Conservation (phyloP, 2,797 vertebrate species). For the Otolemur crassicaudatus region DNA sequence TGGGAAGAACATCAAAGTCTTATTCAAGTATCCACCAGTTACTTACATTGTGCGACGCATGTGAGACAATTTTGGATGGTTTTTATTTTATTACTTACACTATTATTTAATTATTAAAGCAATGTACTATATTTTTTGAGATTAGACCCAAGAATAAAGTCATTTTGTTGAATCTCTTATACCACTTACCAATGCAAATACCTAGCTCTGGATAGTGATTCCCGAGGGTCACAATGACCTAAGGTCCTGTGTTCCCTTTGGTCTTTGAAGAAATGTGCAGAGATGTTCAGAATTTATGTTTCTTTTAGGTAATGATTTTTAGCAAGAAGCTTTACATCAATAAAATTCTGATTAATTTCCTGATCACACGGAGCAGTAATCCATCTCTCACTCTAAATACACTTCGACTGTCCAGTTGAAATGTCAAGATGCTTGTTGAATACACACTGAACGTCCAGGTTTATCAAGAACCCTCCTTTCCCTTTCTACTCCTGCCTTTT, state of each 20-base stretch:
- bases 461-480: neutral
- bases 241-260: fast-evolving
- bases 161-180: neutral
- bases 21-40: fast-evolving
- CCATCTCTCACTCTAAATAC: neutral
- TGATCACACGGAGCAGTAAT: neutral
- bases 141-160: neutral
- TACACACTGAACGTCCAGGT: fast-evolving
- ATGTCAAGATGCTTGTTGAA: neutral
- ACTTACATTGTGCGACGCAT: too few relatives aligned
- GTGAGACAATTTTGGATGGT: neutral
- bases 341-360: neutral
- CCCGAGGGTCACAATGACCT: fast-evolving
- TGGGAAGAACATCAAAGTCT: neutral
- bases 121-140: neutral
- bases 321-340: neutral
- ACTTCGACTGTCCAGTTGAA: neutral
- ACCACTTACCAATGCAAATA: neutral
- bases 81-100: neutral
- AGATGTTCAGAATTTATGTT: neutral
- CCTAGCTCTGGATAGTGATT: fast-evolving
- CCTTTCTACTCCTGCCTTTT: neutral
- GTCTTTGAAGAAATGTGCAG: neutral
- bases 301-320: neutral
- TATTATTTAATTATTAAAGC: neutral